phyloP scores from a whole-genome alignment of 1,140 invertebrate species.

The Drosophila athabasca region DNA sequence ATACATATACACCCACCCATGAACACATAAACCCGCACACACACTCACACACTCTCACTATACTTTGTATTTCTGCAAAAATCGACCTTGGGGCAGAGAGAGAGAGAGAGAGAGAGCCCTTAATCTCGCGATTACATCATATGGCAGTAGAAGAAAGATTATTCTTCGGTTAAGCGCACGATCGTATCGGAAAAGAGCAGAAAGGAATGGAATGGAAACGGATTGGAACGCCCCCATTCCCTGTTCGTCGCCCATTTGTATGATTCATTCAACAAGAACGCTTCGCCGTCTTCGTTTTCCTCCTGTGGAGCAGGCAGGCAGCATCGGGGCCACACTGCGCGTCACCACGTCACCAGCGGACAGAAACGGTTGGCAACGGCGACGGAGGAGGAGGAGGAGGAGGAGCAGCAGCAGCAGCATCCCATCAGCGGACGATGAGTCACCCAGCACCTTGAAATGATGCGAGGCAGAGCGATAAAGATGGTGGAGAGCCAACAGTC shows the following conservation, averaged over 20 bases:
- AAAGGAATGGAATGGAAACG: no score
- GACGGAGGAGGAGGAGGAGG: no score
- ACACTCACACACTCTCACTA: neutral
- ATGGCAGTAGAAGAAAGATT: neutral
- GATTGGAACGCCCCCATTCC: neutral
- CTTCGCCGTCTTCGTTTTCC: conserved; percentile 9
- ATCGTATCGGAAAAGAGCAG: neutral
- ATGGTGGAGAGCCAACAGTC: no score
- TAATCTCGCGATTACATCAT: conserved; percentile 4
- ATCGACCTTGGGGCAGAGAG: neutral
- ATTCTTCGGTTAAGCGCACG: conserved; percentile 13
- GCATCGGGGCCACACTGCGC: no score
- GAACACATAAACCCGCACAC: neutral
- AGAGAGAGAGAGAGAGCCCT: no score
- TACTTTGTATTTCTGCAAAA: neutral
- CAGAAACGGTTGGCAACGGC: no score
- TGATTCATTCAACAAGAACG: conserved; percentile 35
- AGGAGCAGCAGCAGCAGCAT: no score
- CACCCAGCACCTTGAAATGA: no score
- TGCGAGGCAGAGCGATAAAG: no score
- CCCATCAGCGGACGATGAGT: no score
- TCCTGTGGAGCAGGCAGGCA: conserved; percentile 1
- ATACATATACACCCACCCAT: no score
- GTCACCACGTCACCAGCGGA: no score
- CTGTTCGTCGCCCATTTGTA: neutral